Conservation (phyloP, 2,113 vertebrate genomes). For the Bothrops jararaca region DNA sequence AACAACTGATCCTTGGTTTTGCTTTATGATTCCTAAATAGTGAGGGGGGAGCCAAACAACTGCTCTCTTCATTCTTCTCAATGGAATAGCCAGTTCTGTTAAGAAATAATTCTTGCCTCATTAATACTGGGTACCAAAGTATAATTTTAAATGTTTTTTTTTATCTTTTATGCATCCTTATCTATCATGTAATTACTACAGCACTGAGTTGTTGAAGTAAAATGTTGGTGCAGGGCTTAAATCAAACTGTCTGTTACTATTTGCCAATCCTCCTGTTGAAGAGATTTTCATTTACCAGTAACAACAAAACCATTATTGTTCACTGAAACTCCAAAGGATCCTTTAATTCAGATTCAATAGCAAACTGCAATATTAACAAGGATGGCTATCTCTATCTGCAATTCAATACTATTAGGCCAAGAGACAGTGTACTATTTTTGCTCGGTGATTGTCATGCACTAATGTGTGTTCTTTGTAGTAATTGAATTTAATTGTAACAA, state of each 20-base stretch:
- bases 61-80: not conserved
- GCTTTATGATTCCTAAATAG: not conserved
- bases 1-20: not conserved
- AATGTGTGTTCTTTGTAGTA: not conserved
- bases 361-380: not conserved
- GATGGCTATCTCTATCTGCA: not conserved
- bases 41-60: not conserved
- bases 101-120: not conserved
- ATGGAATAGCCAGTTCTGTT: not conserved
- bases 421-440: not conserved
- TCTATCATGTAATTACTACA: not conserved
- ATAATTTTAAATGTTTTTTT: not conserved
- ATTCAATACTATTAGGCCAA: not conserved
- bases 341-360: constrained; percentile 18
- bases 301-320: constrained; percentile 13
- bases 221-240: constrained; percentile 9
- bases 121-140: not conserved
- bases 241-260: not conserved
- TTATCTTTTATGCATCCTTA: rapidly evolving
- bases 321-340: not conserved
- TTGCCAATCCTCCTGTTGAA: not conserved
- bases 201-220: not conserved
- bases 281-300: constrained; percentile 39
- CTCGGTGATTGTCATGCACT: not conserved
- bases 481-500: not conserved